phyloP scores from a whole-genome alignment of 2,797 vertebrate species.

The Glyptemys insculpta region DNA sequence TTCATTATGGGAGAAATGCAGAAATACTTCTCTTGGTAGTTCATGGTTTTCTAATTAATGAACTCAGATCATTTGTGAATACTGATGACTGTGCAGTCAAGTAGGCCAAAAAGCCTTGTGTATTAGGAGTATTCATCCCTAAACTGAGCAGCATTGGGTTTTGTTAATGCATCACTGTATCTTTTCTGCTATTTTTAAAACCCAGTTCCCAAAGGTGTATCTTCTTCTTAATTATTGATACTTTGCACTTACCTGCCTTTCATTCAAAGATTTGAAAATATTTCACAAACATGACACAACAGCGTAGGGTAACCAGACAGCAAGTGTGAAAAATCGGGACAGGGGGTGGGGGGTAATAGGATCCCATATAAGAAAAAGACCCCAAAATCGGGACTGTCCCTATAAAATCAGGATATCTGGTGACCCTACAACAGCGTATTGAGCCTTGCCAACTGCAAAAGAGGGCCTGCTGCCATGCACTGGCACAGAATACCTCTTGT shows the following conservation, averaged over 20 bases:
- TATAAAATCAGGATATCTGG: too few species aligned
- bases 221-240: constrained; percentile 7
- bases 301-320: too few species aligned
- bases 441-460: not conserved
- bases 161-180: not conserved
- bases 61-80: not conserved
- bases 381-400: too few species aligned
- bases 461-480: not conserved
- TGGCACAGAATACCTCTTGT: not conserved
- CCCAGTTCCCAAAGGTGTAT: not conserved
- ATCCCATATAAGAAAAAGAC: too few species aligned
- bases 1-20: not conserved
- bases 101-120: not conserved
- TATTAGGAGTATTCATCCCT: not conserved
- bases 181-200: not conserved
- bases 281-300: not conserved
- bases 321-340: too few species aligned
- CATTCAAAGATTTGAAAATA: constrained; percentile 30
- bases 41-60: not conserved
- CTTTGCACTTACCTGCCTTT: not conserved
- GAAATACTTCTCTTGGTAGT: not conserved
- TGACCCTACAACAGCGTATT: not conserved
- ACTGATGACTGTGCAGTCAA: not conserved
- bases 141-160: not conserved
- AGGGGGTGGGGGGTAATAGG: too few species aligned